These are phyloP conservation scores for Ataeniobius toweri DNA, from an alignment of 2,797 vertebrate genomes.

Conservation along the genomic window DNA sequence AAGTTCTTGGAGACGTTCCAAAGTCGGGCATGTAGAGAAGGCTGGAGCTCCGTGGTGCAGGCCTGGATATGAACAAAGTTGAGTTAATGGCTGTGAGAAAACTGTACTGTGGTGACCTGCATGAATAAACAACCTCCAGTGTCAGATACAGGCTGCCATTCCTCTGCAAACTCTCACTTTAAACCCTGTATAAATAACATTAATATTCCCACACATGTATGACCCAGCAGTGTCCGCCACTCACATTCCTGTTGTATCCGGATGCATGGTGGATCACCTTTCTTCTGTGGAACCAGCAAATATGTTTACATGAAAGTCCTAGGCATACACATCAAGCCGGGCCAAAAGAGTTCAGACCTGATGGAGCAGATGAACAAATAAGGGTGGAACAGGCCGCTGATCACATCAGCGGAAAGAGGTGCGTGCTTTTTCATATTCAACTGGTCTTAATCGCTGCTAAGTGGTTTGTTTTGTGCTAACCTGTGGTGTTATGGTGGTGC, in stretches of 20 bases:
- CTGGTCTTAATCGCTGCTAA: not conserved
- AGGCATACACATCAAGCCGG: not conserved
- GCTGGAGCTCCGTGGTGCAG: not conserved
- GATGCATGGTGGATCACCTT: conserved; percentile 15
- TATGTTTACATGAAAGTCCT: conserved; percentile 16
- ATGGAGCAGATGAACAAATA: conserved; percentile 59
- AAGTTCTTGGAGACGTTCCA: conserved; percentile 36
- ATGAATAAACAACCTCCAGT: conserved; percentile 41
- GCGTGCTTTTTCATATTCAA: not conserved
- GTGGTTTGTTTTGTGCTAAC: not conserved
- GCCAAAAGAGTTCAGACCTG: conserved; percentile 37
- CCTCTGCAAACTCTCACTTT: conserved; percentile 1
- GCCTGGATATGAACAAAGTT: conserved; percentile 32
- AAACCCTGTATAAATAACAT: conserved; percentile 43
- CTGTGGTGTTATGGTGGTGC: not conserved
- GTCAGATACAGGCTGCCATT: conserved; percentile 12
- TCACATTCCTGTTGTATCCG: conserved; percentile 18
- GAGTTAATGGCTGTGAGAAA: conserved; percentile 50
- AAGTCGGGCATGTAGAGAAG: not conserved
- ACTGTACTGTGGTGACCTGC: conserved; percentile 27
- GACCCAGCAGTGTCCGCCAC: conserved; percentile 5
- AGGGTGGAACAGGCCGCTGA: conserved; percentile 37
- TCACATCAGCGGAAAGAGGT: conserved; percentile 21
- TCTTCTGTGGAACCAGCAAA: conserved; percentile 4
- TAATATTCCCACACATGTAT: not conserved